These are phyloP conservation scores for Tyrophagus putrescentiae DNA, from an alignment of 1,140 invertebrate species.

Conservation along the genomic window DNA sequence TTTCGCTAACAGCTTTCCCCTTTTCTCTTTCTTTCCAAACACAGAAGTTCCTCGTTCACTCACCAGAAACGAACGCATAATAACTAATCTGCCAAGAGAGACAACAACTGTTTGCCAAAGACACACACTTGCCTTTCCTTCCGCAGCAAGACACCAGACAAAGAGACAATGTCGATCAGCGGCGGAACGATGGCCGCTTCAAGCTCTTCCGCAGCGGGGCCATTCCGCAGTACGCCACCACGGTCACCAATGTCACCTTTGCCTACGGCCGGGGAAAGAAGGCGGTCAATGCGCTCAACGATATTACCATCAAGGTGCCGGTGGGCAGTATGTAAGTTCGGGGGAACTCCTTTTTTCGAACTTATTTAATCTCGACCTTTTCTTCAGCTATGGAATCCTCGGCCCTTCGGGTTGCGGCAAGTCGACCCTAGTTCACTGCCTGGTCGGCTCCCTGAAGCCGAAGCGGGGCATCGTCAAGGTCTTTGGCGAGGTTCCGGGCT, in stretches of 20 bases:
- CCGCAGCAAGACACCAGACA: no score
- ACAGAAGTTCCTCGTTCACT: no score
- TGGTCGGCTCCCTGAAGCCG: conserved; percentile 17
- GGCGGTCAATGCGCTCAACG: conserved; percentile 5
- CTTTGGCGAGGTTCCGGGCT: conserved; percentile 20
- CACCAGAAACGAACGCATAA: no score
- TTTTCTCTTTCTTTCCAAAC: no score
- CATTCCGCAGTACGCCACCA: not conserved
- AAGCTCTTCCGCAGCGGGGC: no score
- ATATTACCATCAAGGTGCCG: conserved; percentile 19
- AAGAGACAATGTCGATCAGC: no score
- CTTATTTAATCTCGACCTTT: conserved; percentile 1
- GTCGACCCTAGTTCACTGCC: conserved; percentile 20
- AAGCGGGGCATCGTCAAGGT: conserved; percentile 19
- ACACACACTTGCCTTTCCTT: no score
- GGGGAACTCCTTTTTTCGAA: not conserved
- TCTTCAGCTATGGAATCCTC: conserved; percentile 35
- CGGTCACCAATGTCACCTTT: conserved; percentile 11
- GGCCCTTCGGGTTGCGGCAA: conserved; percentile 26
- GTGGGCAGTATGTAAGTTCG: conserved; percentile 17
- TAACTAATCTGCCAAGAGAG: no score
- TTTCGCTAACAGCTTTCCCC: no score
- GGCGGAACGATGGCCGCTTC: no score
- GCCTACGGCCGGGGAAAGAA: conserved; percentile 19
- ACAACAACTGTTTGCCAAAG: no score